Evolutionary conservation across 1,140 invertebrate genomes (phyloP), one percentile per base, ranked within the genome.

Genomic region (Drosophila sp.): DNA sequence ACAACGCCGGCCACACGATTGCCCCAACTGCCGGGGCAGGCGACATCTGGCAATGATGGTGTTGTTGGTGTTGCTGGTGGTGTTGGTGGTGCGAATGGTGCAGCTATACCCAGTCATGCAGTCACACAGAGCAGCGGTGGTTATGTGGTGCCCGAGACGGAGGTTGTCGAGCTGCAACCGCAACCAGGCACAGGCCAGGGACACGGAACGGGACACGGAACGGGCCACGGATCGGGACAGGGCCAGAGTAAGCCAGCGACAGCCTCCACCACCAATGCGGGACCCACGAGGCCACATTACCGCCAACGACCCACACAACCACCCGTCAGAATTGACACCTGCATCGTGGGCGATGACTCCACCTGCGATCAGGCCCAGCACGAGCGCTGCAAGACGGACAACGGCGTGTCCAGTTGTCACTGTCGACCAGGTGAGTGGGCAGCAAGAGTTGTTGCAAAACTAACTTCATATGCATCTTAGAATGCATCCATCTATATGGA

Each of bases 261-360:
- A 38, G 53, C 67, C 0, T 46, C 72, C 3, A 92, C 92, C 0
- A 92, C 92, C 45, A 66, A 93, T 58, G 73, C 87, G 4, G 80
- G 75, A 25, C 80, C 90, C 46, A 89, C 90, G 87, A 80, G 94
- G 57, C 94, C 94, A 0, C 90, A 92, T 11, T 94, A 93, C 76
- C 92, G 93, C 1, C 92, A 93, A 75, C 92, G 94, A 74, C 94
- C 95, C 2, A 93, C 93, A 0, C 94, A 94, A 70, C 94, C 94
- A 14, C 94, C 95, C 0, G 95, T 96, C 0, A 90, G 97, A 78
- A 98, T 98, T 61, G 97, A 98, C 91, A 98, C 97, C 7, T 98
- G 97, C 80, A 98, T 98, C 21, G 97, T 98, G 1, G 97, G 97
- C 2, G 97, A 98, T 76, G 96, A 97, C 76, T 95, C 96, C n/a